Conservation (phyloP, 2,797 vertebrate genomes). For the Xenentodon cancila region DNA sequence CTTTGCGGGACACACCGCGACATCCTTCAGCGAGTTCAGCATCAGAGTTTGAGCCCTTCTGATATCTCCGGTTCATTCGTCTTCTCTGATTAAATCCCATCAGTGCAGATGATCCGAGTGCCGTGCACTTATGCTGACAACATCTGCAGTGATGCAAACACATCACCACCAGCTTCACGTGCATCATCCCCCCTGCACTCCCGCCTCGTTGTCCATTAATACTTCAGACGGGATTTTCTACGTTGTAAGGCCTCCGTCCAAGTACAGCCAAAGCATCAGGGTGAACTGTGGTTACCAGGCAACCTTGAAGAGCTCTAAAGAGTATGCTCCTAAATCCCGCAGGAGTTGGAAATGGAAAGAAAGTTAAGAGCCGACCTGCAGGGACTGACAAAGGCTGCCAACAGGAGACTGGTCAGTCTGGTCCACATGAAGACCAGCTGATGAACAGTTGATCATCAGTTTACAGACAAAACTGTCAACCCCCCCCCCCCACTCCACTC, state of each 20-base stretch:
- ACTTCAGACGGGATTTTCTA: conserved; percentile 18
- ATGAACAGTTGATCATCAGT: too few species aligned
- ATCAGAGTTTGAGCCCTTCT: not conserved
- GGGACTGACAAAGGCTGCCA: too few species aligned
- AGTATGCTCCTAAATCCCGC: conserved; percentile 34
- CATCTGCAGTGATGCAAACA: not conserved
- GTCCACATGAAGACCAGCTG: too few species aligned
- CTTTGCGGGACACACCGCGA: not conserved
- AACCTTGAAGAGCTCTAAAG: conserved; percentile 45
- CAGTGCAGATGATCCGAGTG: not conserved
- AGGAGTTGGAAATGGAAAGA: too few species aligned
- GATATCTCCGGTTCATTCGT: not conserved
- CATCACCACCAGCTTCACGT: not conserved
- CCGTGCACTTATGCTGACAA: not conserved
- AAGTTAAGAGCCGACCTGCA: too few species aligned
- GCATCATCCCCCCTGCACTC: not conserved
- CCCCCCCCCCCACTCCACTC: too few species aligned
- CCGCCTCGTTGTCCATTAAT: conserved; percentile 3
- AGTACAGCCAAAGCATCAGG: conserved; percentile 25
- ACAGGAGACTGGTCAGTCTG: too few species aligned
- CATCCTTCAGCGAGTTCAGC: accelerated
- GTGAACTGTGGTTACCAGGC: conserved; percentile 60
- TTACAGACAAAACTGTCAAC: too few species aligned
- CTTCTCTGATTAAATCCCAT: not conserved
- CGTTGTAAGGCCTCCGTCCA: conserved; percentile 9